A percentile compares a stretch with the other conserved stretches of the same genome.
Conservation (phyloP, 1,140 invertebrate species). For the Papilio dardanus region DNA sequence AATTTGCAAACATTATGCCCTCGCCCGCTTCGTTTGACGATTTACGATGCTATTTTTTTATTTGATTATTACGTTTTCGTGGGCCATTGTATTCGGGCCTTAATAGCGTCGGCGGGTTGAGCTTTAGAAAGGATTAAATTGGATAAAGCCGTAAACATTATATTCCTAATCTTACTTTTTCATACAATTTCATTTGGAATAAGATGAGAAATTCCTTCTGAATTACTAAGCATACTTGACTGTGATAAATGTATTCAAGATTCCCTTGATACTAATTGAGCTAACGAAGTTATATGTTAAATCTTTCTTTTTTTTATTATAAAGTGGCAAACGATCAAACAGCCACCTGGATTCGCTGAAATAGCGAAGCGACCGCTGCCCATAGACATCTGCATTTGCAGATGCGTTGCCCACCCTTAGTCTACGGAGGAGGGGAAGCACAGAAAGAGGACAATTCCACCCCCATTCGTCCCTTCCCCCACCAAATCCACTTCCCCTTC, state of each 20-base stretch:
- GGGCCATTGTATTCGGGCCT: conserved; percentile 39
- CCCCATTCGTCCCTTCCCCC: too few species aligned
- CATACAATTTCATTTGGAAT: conserved; percentile 16
- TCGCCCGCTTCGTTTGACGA: conserved; percentile 46
- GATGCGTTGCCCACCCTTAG: too few species aligned
- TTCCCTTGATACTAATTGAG: not conserved
- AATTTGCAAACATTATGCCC: conserved; percentile 68
- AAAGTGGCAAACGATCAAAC: too few species aligned
- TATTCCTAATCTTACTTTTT: conserved; percentile 38
- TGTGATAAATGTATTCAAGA: not conserved
- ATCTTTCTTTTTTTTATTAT: too few species aligned
- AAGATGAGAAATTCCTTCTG: not conserved
- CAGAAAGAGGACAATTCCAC: too few species aligned
- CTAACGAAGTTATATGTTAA: not conserved
- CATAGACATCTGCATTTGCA: too few species aligned
- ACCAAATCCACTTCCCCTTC: too few species aligned
- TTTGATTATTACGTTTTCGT: conserved; percentile 49
- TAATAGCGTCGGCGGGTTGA: conserved; percentile 40
- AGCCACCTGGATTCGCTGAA: too few species aligned
- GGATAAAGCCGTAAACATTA: conserved; percentile 22
- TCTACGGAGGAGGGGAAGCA: too few species aligned
- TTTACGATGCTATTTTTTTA: conserved; percentile 52
- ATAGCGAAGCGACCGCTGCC: too few species aligned
- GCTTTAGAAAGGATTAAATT: conserved; percentile 40
- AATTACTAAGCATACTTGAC: not conserved